Conservation (phyloP, 2,888 invertebrate genomes). For the Julus scandinavius region DNA sequence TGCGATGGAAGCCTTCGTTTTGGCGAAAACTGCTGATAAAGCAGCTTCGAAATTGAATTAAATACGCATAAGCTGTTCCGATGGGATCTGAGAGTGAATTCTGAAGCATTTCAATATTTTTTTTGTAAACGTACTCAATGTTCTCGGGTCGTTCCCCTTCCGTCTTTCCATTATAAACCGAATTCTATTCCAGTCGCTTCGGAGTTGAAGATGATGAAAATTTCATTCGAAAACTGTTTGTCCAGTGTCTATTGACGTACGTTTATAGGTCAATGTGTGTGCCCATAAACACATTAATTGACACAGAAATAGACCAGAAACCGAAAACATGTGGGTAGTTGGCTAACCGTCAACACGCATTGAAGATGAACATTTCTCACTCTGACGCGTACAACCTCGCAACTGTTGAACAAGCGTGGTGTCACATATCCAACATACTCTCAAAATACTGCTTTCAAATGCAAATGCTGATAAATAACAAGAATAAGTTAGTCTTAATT, state of each 20-base stretch:
- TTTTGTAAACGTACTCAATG: not conserved
- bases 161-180: not conserved
- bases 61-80: not conserved
- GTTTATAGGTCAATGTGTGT: not conserved
- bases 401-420: too few species aligned
- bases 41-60: slow-evolving; percentile 15
- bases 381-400: not conserved
- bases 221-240: not conserved
- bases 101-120: not conserved
- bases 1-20: not conserved
- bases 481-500: too few species aligned
- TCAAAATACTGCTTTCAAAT: too few species aligned
- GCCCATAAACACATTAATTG: not conserved
- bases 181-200: not conserved
- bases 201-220: not conserved
- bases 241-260: not conserved
- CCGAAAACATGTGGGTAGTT: not conserved
- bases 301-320: not conserved
- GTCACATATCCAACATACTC: too few species aligned
- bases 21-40: not conserved
- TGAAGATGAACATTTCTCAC: not conserved
- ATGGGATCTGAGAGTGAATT: not conserved
- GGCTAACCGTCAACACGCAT: not conserved
- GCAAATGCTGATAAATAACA: too few species aligned
- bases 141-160: not conserved